A percentile compares a stretch with the other conserved stretches of the same genome.
Evolutionary conservation across 2,113 vertebrate species (phyloP).

Genomic region (Oreochromis aureus): DNA sequence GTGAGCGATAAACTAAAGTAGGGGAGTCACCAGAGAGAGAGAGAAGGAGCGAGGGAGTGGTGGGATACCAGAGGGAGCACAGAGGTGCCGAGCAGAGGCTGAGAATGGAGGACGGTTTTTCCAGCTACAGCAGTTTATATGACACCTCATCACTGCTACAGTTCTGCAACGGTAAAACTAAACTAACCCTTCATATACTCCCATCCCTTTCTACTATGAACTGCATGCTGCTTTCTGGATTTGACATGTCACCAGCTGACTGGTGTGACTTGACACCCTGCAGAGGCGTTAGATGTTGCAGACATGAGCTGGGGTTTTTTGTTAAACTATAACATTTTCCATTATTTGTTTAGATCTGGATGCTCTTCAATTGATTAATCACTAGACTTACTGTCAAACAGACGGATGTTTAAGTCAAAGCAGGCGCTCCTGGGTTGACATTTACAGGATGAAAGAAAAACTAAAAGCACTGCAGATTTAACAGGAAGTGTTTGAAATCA

Average conservation of each 20-base stretch:
- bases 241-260: not conserved
- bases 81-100: constrained; percentile 58
- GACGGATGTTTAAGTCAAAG: not conserved
- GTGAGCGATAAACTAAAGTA: constrained; percentile 65
- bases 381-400: not conserved
- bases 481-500: not conserved
- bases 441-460: not conserved
- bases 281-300: not conserved
- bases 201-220: not conserved
- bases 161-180: constrained; percentile 90
- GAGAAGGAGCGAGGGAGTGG: constrained; percentile 5
- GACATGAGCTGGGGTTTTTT: not conserved
- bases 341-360: not conserved
- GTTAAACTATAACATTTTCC: not conserved
- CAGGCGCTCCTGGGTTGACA: not conserved
- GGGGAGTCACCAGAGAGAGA: constrained; percentile 50
- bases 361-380: not conserved
- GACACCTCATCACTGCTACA: constrained; percentile 95
- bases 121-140: constrained; percentile 90
- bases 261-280: constrained; percentile 17
- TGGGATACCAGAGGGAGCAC: constrained; percentile 19
- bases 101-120: constrained; percentile 96
- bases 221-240: constrained; percentile 10
- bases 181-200: constrained; percentile 4
- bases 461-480: not conserved